Evolutionary conservation across 2,113 vertebrate species (phyloP).

Genomic region (Mungos mungo): DNA sequence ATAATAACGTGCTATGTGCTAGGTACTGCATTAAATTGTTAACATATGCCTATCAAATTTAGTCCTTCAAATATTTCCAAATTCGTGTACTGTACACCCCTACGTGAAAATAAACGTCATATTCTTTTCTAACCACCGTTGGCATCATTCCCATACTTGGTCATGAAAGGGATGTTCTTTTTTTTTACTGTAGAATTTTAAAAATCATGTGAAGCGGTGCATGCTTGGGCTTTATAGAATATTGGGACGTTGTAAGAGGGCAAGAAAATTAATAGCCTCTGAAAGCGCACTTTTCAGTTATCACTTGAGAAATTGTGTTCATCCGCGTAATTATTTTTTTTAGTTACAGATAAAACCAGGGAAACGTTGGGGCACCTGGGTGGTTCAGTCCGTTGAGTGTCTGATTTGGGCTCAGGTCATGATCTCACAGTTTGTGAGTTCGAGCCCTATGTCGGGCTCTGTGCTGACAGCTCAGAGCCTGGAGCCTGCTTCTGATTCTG

Average conservation of each 20-base stretch:
- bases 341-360: neutral
- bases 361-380: neutral
- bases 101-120: conserved; percentile 83
- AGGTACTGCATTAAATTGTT: neutral
- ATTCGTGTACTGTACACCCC: conserved; percentile 74
- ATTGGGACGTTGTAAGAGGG: neutral
- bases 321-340: neutral
- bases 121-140: conserved; percentile 79
- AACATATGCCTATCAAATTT: neutral
- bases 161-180: neutral
- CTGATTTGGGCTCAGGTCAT: too few species aligned
- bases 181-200: neutral
- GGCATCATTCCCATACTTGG: neutral
- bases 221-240: neutral
- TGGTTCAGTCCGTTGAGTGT: too few species aligned
- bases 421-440: too few species aligned
- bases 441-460: too few species aligned
- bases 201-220: neutral
- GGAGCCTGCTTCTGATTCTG: too few species aligned
- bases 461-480: too few species aligned
- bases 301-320: neutral
- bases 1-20: neutral
- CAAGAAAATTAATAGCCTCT: neutral
- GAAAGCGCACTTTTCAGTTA: neutral
- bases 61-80: conserved; percentile 66